These are phyloP conservation scores for Steatornis caripensis DNA, from an alignment of 2,113 vertebrate genomes.

Conservation along the genomic window DNA sequence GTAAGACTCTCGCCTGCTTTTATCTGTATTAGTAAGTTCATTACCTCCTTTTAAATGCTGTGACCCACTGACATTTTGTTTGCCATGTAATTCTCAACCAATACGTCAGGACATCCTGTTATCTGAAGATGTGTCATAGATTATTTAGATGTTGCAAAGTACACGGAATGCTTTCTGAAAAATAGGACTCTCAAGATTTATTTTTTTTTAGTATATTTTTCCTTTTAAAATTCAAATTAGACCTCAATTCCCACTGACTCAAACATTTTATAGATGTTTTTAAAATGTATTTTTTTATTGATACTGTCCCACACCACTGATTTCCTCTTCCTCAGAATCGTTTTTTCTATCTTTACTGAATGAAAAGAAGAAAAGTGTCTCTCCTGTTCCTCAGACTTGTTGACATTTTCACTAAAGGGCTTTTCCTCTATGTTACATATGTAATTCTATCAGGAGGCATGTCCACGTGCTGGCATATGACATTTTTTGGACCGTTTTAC, in stretches of 20 bases:
- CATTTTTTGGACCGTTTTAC: neutral
- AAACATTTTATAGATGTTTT: neutral
- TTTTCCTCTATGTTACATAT: neutral
- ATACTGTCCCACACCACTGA: neutral
- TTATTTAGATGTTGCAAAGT: neutral
- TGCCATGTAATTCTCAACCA: neutral
- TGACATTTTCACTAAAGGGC: neutral
- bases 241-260: neutral
- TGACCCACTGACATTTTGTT: neutral
- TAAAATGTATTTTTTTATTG: neutral
- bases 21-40: neutral
- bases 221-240: neutral
- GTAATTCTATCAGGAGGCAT: neutral
- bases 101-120: neutral
- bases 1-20: neutral
- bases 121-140: neutral
- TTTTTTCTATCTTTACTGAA: neutral
- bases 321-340: neutral
- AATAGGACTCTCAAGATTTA: neutral
- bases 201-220: neutral
- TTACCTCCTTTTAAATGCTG: neutral
- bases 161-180: neutral
- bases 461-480: neutral
- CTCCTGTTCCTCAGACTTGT: neutral
- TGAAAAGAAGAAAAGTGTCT: neutral